phyloP scores from a whole-genome alignment of 2,797 vertebrate species.

The Tamandua tetradactyla region DNA sequence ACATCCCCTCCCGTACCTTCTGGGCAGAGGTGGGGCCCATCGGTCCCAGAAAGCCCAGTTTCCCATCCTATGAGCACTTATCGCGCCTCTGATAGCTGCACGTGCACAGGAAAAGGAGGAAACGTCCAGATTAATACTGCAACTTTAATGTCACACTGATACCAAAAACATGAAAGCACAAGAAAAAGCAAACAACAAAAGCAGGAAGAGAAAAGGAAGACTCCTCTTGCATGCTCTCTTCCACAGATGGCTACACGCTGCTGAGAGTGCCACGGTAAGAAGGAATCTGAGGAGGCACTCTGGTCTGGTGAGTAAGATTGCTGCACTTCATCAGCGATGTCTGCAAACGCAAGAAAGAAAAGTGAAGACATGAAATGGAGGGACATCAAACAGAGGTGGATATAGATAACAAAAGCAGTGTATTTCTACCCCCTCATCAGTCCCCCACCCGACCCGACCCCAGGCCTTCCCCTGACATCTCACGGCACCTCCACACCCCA shows the following conservation, averaged over 20 bases:
- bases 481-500: not conserved
- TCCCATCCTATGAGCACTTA: not conserved
- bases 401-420: not conserved
- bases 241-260: not conserved
- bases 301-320: not conserved
- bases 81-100: not conserved
- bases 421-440: not conserved
- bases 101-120: not conserved
- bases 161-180: slow-evolving; percentile 55
- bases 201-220: slow-evolving; percentile 19
- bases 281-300: not conserved
- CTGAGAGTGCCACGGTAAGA: not conserved
- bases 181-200: slow-evolving; percentile 44
- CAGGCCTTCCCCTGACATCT: not conserved
- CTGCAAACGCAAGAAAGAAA: not conserved
- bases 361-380: not conserved
- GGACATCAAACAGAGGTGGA: not conserved
- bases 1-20: not conserved
- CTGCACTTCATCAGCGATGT: slow-evolving; percentile 18
- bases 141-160: slow-evolving; percentile 67
- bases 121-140: not conserved
- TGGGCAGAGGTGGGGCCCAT: not conserved
- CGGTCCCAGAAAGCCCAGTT: not conserved
- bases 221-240: slow-evolving; percentile 2
- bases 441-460: not conserved